These are phyloP conservation scores for Grallaria varia DNA, from an alignment of 2,113 vertebrate genomes.

Conservation along the genomic window DNA sequence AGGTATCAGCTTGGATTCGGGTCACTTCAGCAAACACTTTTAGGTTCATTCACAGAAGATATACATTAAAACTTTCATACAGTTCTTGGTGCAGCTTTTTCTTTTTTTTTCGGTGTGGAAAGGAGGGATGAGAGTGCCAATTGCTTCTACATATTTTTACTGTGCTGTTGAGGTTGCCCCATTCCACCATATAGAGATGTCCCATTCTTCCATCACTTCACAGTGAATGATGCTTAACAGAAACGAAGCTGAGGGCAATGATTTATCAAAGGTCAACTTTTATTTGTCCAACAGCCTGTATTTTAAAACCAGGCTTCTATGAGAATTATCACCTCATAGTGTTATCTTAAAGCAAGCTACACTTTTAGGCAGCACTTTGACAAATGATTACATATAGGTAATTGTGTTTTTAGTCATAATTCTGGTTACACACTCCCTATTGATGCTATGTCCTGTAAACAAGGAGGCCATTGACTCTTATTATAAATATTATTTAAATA, in stretches of 20 bases:
- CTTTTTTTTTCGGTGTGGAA: not conserved
- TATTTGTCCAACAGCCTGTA: not conserved
- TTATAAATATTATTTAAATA: conserved; percentile 10
- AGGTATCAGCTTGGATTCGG: not conserved
- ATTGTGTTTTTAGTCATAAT: conserved; percentile 23
- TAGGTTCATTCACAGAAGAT: not conserved
- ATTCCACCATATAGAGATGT: not conserved
- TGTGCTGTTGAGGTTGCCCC: not conserved
- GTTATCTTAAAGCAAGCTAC: not conserved
- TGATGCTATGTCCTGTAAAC: conserved; percentile 15
- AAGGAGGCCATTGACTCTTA: not conserved
- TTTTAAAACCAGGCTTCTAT: not conserved
- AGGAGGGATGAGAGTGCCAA: not conserved
- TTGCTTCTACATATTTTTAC: not conserved
- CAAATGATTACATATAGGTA: conserved; percentile 29
- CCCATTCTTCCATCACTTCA: not conserved
- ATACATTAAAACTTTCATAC: not conserved
- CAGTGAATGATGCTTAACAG: not conserved
- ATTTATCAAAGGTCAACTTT: conserved; percentile 19
- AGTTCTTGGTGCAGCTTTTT: not conserved
- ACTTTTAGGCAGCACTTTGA: not conserved
- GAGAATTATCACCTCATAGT: not conserved
- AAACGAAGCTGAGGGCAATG: not conserved
- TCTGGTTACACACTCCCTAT: not conserved
- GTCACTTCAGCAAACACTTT: not conserved